Evolutionary conservation across 2,888 invertebrate genomes (phyloP).

Genomic region (Calameuta filiformis): DNA sequence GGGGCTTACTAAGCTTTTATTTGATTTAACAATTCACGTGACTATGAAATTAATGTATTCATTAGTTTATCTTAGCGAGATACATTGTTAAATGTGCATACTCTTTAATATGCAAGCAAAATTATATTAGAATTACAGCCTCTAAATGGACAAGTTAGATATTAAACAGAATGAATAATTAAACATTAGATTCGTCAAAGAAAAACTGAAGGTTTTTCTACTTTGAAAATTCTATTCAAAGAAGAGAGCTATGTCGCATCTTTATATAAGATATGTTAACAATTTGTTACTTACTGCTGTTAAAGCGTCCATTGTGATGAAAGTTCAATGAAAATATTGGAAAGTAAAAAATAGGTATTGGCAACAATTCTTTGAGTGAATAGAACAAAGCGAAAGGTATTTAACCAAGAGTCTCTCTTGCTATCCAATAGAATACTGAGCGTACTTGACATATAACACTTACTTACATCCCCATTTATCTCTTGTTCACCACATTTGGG

Average conservation of each 20-base stretch:
- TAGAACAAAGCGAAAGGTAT: slow-evolving; percentile 7
- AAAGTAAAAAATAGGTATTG: background rate
- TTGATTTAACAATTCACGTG: background rate
- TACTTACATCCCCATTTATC: slow-evolving; percentile 63
- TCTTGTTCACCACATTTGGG: slow-evolving; percentile 54
- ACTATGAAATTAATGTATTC: background rate
- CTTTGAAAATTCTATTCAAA: background rate
- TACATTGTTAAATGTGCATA: background rate
- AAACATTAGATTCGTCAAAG: background rate
- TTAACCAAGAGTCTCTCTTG: background rate
- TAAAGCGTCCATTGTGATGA: background rate
- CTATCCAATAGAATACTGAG: slow-evolving; percentile 40
- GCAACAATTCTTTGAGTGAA: slow-evolving; percentile 13
- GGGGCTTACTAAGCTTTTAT: background rate
- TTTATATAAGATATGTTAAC: background rate
- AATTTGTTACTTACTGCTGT: slow-evolving; percentile 3
- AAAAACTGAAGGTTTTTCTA: background rate
- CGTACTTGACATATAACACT: slow-evolving; percentile 33
- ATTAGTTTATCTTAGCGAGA: background rate
- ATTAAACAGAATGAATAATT: background rate
- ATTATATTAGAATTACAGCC: background rate
- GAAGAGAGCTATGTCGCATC: background rate
- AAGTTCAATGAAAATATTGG: background rate
- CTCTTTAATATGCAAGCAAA: background rate
- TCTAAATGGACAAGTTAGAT: background rate